Conservation (phyloP, 2,113 vertebrate genomes). For the Bucco capensis region DNA sequence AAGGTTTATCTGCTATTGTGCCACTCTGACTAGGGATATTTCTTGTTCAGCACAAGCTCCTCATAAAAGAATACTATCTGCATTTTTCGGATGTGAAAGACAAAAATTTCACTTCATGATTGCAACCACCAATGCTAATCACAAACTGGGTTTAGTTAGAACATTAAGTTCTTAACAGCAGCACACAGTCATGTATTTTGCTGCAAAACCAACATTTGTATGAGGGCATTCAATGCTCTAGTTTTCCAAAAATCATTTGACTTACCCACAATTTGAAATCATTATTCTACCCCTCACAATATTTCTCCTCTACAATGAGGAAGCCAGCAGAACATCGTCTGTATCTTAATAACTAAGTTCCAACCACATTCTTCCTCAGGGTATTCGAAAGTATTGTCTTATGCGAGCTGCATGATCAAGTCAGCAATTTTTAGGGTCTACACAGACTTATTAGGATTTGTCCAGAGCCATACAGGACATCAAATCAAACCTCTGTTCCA, state of each 20-base stretch:
- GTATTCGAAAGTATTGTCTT: not conserved
- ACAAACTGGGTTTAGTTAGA: not conserved
- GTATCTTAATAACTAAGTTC: not conserved
- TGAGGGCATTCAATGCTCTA: not conserved
- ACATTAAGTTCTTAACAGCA: not conserved
- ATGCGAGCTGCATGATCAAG: not conserved
- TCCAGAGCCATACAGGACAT: not conserved
- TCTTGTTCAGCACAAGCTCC: not conserved
- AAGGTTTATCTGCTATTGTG: not conserved
- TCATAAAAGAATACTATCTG: not conserved
- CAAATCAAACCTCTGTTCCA: not conserved
- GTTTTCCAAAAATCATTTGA: not conserved
- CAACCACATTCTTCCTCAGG: not conserved
- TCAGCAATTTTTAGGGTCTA: not conserved
- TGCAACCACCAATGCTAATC: not conserved
- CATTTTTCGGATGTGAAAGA: not conserved
- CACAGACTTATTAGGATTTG: not conserved
- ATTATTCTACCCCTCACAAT: not conserved
- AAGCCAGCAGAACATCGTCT: not conserved
- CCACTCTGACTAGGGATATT: not conserved
- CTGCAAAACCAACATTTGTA: not conserved
- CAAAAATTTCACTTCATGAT: not conserved
- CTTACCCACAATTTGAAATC: not conserved
- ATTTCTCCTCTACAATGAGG: not conserved
- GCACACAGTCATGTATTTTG: not conserved